Evolutionary conservation across 2,113 vertebrate species (phyloP).

Genomic region (Axis porcinus): DNA sequence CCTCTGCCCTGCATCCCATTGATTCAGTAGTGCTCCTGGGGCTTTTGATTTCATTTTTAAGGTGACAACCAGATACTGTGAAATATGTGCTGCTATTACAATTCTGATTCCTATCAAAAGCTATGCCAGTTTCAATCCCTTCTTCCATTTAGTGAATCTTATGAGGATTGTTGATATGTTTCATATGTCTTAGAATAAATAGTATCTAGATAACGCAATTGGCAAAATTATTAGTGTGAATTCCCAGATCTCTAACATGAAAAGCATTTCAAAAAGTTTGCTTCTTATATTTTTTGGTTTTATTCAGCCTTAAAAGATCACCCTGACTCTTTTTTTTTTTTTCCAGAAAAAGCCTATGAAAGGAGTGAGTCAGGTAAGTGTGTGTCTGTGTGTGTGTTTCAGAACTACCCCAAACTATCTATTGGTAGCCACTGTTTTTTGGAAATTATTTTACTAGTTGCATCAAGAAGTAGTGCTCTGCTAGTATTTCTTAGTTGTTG

Average conservation of each 20-base stretch:
- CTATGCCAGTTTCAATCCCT: background rate
- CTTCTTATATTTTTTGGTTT: background rate
- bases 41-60: background rate
- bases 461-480: background rate
- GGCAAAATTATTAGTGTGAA: background rate
- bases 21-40: background rate
- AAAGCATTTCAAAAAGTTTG: background rate
- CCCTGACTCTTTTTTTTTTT: background rate
- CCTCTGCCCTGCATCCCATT: background rate
- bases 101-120: background rate
- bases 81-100: background rate
- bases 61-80: background rate
- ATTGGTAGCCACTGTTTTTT: background rate
- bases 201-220: background rate
- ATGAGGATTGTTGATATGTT: background rate
- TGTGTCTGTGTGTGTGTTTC: background rate
- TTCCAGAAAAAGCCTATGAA: background rate
- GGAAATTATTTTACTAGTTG: background rate
- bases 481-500: background rate
- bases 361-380: conserved; percentile 4
- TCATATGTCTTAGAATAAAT: background rate
- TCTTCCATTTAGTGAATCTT: background rate
- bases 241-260: background rate
- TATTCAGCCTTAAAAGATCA: background rate
- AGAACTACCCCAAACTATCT: background rate